These are phyloP conservation scores for Nannospalax galili DNA, from an alignment of 2,113 vertebrate genomes.

Conservation along the genomic window DNA sequence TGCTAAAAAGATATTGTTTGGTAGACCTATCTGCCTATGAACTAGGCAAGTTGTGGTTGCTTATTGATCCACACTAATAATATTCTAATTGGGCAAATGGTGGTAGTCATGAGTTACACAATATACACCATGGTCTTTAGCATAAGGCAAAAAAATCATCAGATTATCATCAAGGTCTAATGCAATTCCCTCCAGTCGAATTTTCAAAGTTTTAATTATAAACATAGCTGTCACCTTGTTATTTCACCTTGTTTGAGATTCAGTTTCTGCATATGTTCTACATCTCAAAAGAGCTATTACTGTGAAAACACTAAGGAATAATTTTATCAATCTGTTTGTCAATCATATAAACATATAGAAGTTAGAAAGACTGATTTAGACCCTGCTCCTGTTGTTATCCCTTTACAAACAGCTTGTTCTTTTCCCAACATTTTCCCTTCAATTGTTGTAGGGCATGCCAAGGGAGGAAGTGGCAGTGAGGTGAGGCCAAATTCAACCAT, in stretches of 20 bases:
- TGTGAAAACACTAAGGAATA: conserved; percentile 22
- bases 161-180: background rate
- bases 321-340: background rate
- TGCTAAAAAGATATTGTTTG: background rate
- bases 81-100: background rate
- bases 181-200: background rate
- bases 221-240: background rate
- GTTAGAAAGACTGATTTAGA: conserved; percentile 3
- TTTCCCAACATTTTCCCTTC: background rate
- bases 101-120: background rate
- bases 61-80: background rate
- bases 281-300: background rate
- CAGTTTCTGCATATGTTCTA: background rate
- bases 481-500: conserved; percentile 7
- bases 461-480: background rate
- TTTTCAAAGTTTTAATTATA: background rate
- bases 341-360: conserved; percentile 21
- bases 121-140: background rate
- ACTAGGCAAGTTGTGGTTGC: background rate
- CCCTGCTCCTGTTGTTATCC: background rate
- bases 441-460: conserved; percentile 16
- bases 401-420: conserved; percentile 38
- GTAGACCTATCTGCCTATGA: background rate
- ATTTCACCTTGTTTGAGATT: background rate
- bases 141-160: background rate